phyloP scores from a whole-genome alignment of 2,797 vertebrate genomes.

The Epinephelus malabaricus region DNA sequence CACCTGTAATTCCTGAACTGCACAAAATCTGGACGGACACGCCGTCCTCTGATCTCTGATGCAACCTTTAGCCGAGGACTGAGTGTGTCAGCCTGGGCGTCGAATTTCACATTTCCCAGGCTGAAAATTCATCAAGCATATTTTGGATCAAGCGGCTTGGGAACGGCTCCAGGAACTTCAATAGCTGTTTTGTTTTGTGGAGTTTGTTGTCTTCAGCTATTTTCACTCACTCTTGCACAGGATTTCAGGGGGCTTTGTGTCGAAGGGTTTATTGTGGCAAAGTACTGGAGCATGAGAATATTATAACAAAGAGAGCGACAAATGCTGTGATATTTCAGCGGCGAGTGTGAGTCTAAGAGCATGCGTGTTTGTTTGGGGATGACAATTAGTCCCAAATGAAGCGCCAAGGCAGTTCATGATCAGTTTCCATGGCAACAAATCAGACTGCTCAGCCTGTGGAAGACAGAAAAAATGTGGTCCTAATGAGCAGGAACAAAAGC shows the following conservation, averaged over 20 bases:
- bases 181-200: slow-evolving; percentile 50
- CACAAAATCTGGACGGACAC: slow-evolving; percentile 32
- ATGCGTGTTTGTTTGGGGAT: slow-evolving; percentile 58
- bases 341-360: slow-evolving; percentile 40
- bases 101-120: slow-evolving; percentile 51
- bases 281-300: slow-evolving; percentile 67
- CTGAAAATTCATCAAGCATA: slow-evolving; percentile 47
- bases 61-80: slow-evolving; percentile 26
- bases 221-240: slow-evolving; percentile 38
- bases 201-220: slow-evolving; percentile 60
- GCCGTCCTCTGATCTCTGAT: slow-evolving; percentile 32
- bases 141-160: slow-evolving; percentile 47
- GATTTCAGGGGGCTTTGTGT: slow-evolving; percentile 49
- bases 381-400: slow-evolving; percentile 72
- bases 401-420: slow-evolving; percentile 54
- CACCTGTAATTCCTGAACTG: slow-evolving; percentile 57
- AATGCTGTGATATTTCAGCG: slow-evolving; percentile 51
- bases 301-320: slow-evolving; percentile 55
- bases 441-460: slow-evolving; percentile 63
- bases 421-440: slow-evolving; percentile 80
- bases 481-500: slow-evolving; percentile 58
- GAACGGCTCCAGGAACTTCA: slow-evolving; percentile 55
- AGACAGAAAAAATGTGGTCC: slow-evolving; percentile 46
- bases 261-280: slow-evolving; percentile 62
- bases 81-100: slow-evolving; percentile 15